These are phyloP conservation scores for Engystomops pustulosus DNA, from an alignment of 2,113 vertebrate genomes.

Conservation along the genomic window DNA sequence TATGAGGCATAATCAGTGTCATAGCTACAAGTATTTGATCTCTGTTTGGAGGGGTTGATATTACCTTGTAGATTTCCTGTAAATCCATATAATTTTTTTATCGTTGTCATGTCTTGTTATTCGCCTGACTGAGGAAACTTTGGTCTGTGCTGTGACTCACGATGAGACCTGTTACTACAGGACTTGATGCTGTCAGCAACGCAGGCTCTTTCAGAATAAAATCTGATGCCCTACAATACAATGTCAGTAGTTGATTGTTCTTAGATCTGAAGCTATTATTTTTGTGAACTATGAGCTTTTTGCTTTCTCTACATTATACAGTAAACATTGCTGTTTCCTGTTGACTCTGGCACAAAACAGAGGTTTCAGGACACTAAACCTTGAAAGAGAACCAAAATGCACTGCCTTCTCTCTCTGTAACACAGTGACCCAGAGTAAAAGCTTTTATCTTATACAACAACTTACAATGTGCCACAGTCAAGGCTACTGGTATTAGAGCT, in stretches of 20 bases:
- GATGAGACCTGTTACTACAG: not conserved
- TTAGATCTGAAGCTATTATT: not conserved
- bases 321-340: constrained; percentile 28
- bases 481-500: too few species aligned
- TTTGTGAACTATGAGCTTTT: not conserved
- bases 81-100: too few species aligned
- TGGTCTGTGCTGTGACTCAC: too few species aligned
- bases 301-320: not conserved
- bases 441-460: constrained; percentile 17
- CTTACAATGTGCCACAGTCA: constrained; percentile 1
- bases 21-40: too few species aligned
- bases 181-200: not conserved
- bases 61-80: too few species aligned
- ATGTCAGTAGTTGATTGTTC: not conserved
- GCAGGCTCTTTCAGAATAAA: not conserved
- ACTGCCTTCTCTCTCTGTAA: not conserved
- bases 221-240: too few species aligned
- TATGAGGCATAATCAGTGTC: too few species aligned
- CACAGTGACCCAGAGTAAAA: constrained; percentile 19
- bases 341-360: constrained; percentile 26
- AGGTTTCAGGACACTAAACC: constrained; percentile 24
- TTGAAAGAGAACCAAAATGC: constrained; percentile 34
- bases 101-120: too few species aligned
- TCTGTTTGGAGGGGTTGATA: too few species aligned
- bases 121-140: too few species aligned